Evolutionary conservation across 2,113 vertebrate species (phyloP).

Genomic region (Vireo altiloquus): DNA sequence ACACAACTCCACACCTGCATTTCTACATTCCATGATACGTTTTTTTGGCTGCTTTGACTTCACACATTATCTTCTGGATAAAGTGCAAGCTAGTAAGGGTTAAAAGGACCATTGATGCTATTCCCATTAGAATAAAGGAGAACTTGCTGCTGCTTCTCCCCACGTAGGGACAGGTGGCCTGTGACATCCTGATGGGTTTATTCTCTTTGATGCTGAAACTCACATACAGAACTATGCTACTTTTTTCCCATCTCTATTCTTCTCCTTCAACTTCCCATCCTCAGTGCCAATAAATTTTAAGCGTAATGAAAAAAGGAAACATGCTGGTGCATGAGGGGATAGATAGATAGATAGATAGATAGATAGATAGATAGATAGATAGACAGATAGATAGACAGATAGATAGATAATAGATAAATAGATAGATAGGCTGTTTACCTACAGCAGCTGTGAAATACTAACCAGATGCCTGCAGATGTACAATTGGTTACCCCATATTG

Average conservation of each 20-base stretch:
- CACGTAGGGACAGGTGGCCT: fast-evolving
- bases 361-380: no score
- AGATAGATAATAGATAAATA: no score
- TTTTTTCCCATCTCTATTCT: neutral
- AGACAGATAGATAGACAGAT: no score
- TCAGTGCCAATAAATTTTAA: neutral
- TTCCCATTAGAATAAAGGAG: neutral
- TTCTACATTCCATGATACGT: neutral
- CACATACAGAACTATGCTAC: neutral
- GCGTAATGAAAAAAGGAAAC: neutral
- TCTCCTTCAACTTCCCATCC: neutral
- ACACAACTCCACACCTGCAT: neutral
- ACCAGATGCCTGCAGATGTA: neutral
- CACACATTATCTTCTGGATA: neutral
- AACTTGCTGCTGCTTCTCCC: neutral
- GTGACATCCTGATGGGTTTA: neutral
- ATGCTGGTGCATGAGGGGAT: fast-evolving
- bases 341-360: neutral
- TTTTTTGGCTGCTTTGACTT: neutral
- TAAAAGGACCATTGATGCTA: neutral
- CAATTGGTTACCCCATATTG: neutral
- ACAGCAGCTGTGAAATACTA: neutral
- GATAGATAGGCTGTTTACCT: neutral
- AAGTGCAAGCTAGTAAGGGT: neutral
- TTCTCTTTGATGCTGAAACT: neutral